Evolutionary conservation across 1,140 invertebrate species (phyloP), one percentile per base, ranked within the genome.

Genomic region (Drosophila mauritiana): DNA sequence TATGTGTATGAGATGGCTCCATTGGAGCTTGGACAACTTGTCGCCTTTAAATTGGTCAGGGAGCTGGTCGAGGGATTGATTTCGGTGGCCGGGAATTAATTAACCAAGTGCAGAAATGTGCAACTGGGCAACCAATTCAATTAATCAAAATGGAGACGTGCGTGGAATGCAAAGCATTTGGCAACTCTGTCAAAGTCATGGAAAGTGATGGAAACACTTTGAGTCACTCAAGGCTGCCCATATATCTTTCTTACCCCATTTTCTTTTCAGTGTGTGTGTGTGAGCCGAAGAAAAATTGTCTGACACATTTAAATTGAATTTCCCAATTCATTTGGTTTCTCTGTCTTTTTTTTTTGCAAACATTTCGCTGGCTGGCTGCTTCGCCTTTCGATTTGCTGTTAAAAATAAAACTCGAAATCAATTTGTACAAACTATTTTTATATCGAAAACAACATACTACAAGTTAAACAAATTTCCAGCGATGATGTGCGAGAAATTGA

Each of bases 241-340:
- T 68, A 65, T 25, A 52, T 68, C 64, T 65, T 70, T 1, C 40
- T 36, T 52, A 20, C n/a, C 31, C 20, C 45, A 8, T 27, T 40
- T 8, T 5, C 4, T 13, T 45, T 11, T 6, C 55, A 15, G 4
- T 39, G 15, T 39, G 31, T 46, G 1, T 62, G 20, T 52, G 61
- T 67, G 73, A 40, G 68, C 37, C 43, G 67, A 78, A 74, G 74
- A 82, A 52, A 88, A 75, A 86, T 79, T 31, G 78, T 72, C 79
- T 86, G 82, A 86, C 70, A 82, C 69, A 86, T 86, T 86, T 75
- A 56, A 88, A 86, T 86, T 88, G 78, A 88, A 86, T 79, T 88
- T 70, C 42, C 57, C 59, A 59, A 25, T 64, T 74, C 56, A 42
- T 68, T 49, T 27, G 25, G 34, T 52, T 53, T 40, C 12, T 22